Evolutionary conservation across 2,888 invertebrate genomes (phyloP).

Genomic region (Chromoteleia sp.): DNA sequence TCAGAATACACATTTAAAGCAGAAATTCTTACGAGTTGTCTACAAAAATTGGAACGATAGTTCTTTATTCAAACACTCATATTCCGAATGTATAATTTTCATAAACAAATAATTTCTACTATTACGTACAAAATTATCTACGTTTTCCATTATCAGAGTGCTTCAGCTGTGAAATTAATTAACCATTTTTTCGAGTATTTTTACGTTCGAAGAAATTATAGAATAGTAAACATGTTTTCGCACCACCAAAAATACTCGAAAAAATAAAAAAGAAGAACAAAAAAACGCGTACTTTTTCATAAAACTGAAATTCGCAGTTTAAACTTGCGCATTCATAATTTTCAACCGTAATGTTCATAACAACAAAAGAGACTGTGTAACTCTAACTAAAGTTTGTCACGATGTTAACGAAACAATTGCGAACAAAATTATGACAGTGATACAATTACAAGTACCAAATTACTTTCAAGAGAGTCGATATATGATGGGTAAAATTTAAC

Average conservation of each 20-base stretch:
- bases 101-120: constrained; percentile 9
- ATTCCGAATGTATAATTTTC: not conserved
- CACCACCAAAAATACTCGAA: constrained; percentile 4
- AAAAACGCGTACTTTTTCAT: constrained; percentile 21
- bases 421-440: constrained; percentile 50
- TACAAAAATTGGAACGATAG: not conserved
- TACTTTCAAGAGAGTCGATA: constrained; percentile 44
- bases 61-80: not conserved
- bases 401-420: constrained; percentile 60
- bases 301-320: constrained; percentile 29
- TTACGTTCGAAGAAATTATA: constrained; percentile 8
- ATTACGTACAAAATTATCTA: not conserved
- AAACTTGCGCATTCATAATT: constrained; percentile 43
- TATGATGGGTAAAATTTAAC: not conserved
- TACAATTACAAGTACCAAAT: constrained; percentile 56
- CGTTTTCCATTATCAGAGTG: constrained; percentile 5
- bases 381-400: constrained; percentile 52
- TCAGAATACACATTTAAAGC: constrained; percentile 23
- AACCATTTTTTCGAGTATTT: constrained; percentile 7
- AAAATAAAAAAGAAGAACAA: no score
- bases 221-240: constrained; percentile 7
- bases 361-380: constrained; percentile 53
- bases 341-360: constrained; percentile 53
- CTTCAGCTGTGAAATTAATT: constrained; percentile 1
- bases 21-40: constrained; percentile 23